A percentile compares a stretch with the other conserved stretches of the same genome.
These are phyloP conservation scores for Molossus molossus DNA, from an alignment of 2,797 vertebrate species.

Conservation along the genomic window DNA sequence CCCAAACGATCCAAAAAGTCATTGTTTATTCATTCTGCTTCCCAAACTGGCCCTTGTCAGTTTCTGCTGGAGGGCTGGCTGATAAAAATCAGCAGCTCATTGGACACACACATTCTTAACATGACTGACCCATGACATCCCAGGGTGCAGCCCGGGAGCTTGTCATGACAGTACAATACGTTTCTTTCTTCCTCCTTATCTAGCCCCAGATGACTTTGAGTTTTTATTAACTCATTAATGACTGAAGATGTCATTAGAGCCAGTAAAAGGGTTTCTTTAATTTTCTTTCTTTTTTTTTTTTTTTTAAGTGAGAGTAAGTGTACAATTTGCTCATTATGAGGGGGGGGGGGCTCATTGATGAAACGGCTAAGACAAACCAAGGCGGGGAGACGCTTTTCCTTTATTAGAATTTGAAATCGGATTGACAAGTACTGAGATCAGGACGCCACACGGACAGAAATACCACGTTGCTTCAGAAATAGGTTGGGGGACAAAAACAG, in stretches of 20 bases:
- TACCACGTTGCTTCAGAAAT: slow-evolving; percentile 45
- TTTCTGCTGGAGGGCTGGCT: slow-evolving; percentile 95
- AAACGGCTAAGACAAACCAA: slow-evolving; percentile 27
- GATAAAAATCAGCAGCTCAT: slow-evolving; percentile 99
- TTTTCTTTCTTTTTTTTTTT: slow-evolving; percentile 77
- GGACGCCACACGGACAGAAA: neutral
- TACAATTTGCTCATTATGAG: slow-evolving; percentile 32
- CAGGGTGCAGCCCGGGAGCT: slow-evolving; percentile 94
- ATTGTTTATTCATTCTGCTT: slow-evolving; percentile 99
- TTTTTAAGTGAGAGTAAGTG: slow-evolving; percentile 85
- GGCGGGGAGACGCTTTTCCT: neutral
- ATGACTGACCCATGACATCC: slow-evolving; percentile 99
- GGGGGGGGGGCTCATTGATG: neutral
- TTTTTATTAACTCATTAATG: slow-evolving; percentile 99
- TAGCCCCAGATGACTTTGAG: slow-evolving; percentile 97
- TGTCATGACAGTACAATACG: slow-evolving; percentile 98
- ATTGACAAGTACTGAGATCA: neutral
- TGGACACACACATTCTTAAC: slow-evolving; percentile 99
- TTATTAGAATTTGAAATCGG: slow-evolving; percentile 69
- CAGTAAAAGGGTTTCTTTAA: slow-evolving; percentile 80
- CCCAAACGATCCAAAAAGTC: slow-evolving; percentile 95
- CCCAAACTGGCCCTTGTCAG: slow-evolving; percentile 96
- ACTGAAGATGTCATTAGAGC: slow-evolving; percentile 96
- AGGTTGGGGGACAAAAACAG: neutral
- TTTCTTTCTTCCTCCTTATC: slow-evolving; percentile 98